A percentile compares a stretch with the other conserved stretches of the same genome.
phyloP scores from a whole-genome alignment of 2,797 vertebrate species.

The Rallus crepitans region DNA sequence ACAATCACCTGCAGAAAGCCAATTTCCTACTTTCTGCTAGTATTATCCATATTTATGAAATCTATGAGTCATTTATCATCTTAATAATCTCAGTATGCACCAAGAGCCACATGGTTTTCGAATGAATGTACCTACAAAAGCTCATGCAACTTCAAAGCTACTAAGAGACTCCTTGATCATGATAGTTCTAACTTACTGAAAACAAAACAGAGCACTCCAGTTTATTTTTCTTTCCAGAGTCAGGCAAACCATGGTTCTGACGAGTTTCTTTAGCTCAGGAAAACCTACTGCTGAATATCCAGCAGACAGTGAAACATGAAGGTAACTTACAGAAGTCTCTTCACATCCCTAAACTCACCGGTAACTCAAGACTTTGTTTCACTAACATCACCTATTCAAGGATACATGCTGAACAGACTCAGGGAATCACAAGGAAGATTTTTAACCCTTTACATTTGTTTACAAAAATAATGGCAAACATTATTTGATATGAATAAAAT shows the following conservation, averaged over 20 bases:
- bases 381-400: neutral
- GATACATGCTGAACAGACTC: neutral
- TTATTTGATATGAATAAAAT: too few species aligned
- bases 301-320: neutral
- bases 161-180: neutral
- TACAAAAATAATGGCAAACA: neutral
- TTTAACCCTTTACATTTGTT: neutral
- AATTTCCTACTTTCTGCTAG: neutral
- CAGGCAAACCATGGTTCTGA: neutral
- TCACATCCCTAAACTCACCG: neutral
- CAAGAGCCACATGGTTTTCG: neutral
- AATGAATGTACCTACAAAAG: neutral
- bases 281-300: neutral
- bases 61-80: neutral
- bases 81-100: neutral
- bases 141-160: neutral
- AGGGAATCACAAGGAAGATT: neutral
- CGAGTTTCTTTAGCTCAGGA: neutral
- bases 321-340: accelerated
- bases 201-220: neutral
- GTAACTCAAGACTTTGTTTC: accelerated
- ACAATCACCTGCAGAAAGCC: neutral
- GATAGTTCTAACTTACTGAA: neutral
- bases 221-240: neutral
- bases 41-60: neutral